Evolutionary conservation across 2,113 vertebrate genomes (phyloP).

Genomic region (Kobus ellipsiprymnus): DNA sequence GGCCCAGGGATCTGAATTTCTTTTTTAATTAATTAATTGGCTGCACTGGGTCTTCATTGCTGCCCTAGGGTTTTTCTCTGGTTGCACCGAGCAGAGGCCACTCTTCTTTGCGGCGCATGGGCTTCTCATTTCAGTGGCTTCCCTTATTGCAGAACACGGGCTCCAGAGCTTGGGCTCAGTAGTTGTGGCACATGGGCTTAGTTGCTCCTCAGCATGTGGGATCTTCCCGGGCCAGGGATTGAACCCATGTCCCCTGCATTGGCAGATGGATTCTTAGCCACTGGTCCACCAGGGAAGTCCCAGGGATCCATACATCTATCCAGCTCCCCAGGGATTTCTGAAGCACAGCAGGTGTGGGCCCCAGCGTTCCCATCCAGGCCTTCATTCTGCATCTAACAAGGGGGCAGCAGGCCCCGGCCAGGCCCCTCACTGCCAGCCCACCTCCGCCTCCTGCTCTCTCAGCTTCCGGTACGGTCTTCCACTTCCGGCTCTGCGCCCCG

Average conservation of each 20-base stretch:
- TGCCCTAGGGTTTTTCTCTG: background rate
- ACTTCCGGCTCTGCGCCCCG: fast-evolving
- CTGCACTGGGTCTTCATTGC: background rate
- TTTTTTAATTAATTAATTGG: background rate
- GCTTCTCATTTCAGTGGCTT: background rate
- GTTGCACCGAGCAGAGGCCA: background rate
- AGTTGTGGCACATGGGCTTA: background rate
- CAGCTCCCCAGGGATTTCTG: background rate
- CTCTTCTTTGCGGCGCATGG: fast-evolving
- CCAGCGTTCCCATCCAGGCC: background rate
- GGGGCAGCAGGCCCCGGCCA: background rate
- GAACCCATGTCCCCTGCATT: background rate
- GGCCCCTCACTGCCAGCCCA: background rate
- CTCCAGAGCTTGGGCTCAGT: background rate
- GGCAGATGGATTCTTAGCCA: background rate
- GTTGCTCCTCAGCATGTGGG: background rate
- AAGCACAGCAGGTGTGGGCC: background rate
- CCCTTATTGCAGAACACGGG: background rate
- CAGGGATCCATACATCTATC: background rate
- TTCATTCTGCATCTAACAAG: background rate
- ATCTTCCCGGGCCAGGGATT: background rate
- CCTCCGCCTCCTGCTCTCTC: background rate
- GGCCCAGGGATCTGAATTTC: background rate
- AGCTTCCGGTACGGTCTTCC: background rate
- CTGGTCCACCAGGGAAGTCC: background rate